Evolutionary conservation across 1,140 invertebrate genomes (phyloP).

Genomic region (Onthophagus taurus): DNA sequence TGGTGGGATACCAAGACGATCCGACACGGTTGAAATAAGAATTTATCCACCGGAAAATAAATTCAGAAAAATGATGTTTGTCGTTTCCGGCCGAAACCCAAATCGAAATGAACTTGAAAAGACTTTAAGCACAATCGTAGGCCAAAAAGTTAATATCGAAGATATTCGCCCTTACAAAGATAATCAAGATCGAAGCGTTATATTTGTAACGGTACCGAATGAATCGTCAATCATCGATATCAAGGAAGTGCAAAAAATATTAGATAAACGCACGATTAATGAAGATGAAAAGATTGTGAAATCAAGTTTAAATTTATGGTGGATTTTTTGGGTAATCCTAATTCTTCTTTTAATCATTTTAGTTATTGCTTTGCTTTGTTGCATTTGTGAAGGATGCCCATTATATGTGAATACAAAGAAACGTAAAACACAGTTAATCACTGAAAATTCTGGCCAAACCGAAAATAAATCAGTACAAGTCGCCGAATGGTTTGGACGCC

Average conservation of each 20-base stretch:
- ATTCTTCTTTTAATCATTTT: slow-evolving; percentile 62
- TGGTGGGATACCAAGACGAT: slow-evolving; percentile 65
- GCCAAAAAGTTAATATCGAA: slow-evolving; percentile 62
- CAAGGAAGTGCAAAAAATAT: slow-evolving; percentile 46
- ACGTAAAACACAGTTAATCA: slow-evolving; percentile 17
- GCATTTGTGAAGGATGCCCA: slow-evolving; percentile 71
- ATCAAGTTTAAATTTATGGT: slow-evolving; percentile 43
- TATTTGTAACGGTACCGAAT: slow-evolving; percentile 60
- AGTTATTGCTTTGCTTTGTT: slow-evolving; percentile 63
- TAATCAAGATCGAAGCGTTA: slow-evolving; percentile 54
- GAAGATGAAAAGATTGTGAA: slow-evolving; percentile 14
- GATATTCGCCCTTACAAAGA: slow-evolving; percentile 59
- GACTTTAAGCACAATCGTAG: slow-evolving; percentile 63
- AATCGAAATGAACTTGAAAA: slow-evolving; percentile 61
- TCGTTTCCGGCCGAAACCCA: slow-evolving; percentile 62
- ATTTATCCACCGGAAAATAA: slow-evolving; percentile 57
- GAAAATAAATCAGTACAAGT: slow-evolving; percentile 62
- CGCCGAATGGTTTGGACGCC: slow-evolving; percentile 55
- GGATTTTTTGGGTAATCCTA: slow-evolving; percentile 50
- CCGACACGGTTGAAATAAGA: slow-evolving; percentile 52
- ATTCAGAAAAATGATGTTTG: slow-evolving; percentile 64
- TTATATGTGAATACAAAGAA: slow-evolving; percentile 64
- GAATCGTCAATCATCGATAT: slow-evolving; percentile 56
- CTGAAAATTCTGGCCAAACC: slow-evolving; percentile 35
- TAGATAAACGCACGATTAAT: slow-evolving; percentile 13